Evolutionary conservation across 2,797 vertebrate species (phyloP), one percentile per base, ranked within the genome.

Genomic region (Xiphorhynchus erythropygius): DNA sequence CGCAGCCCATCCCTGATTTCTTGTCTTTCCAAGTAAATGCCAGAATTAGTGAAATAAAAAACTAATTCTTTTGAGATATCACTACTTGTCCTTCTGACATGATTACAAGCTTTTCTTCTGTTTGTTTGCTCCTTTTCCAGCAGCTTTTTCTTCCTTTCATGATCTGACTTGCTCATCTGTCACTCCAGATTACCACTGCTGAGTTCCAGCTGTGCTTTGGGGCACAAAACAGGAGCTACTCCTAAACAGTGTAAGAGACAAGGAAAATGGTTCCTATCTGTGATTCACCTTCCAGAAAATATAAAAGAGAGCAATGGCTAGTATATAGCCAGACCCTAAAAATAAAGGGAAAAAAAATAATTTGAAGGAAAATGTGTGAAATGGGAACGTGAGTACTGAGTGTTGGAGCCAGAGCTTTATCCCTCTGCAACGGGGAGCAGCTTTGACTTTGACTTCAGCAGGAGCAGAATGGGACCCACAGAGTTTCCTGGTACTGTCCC

Each of bases 121-220:
- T 63, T 49, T 81, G 39, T 68, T 89, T 89, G 73, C 84, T 92
- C 46, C 14, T 91, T 76, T 91, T 83, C 69, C 69, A 92, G 46
- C 41, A 89, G 44, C 13, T 50, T 83, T 95, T 79, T 64, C 68
- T 60, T 94, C 33, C 39, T 81, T 76, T 97, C 90, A 53, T 87
- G 94, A 95, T 89, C 73, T 75, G 78, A 88, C 94, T 97, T 96
- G 96, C 73, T 94, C 82, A 79, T 85, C 91, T 95, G 90, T 95
- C 91, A 85, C 55, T 89, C 44, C 68, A 44, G 44, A 87, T 94
- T 90, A 93, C 69, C 75, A 49, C 67, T 86, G 73, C 75, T 47
- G 63, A 92, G 78, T 79, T 93, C 83, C 93, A 94, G 76, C 65
- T 3, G 2, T 2, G 17, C 88, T 95, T 64, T 68, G 71, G 73